Evolutionary conservation across 2,113 vertebrate genomes (phyloP).

Genomic region (Aplodontia rufa): DNA sequence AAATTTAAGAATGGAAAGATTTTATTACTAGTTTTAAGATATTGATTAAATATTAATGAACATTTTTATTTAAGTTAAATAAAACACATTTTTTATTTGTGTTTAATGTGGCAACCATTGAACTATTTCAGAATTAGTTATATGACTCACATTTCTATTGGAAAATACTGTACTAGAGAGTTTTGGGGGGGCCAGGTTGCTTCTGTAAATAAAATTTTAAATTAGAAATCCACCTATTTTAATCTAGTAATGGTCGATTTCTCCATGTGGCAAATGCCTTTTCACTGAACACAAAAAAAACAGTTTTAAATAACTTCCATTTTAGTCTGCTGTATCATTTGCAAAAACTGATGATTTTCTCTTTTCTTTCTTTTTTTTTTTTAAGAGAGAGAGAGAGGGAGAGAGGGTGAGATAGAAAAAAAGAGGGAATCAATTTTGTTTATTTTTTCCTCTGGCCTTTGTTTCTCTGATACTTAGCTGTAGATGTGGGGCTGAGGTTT

Average conservation of each 20-base stretch:
- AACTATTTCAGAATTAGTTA: neutral
- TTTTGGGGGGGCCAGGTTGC: neutral
- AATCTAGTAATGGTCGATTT: too few species aligned
- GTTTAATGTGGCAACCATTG: neutral
- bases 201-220: constrained; percentile 38
- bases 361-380: neutral
- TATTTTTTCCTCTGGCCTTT: too few species aligned
- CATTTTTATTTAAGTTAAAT: neutral
- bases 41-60: neutral
- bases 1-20: neutral
- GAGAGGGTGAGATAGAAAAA: too few species aligned
- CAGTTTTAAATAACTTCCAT: constrained; percentile 15
- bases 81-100: neutral
- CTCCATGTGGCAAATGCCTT: too few species aligned
- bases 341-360: constrained; percentile 2
- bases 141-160: neutral
- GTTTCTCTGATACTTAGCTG: too few species aligned
- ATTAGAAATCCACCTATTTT: neutral
- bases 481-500: too few species aligned
- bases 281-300: constrained; percentile 28
- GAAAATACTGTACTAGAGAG: neutral
- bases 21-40: neutral
- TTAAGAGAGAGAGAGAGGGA: too few species aligned
- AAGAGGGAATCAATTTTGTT: too few species aligned
- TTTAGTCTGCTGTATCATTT: constrained; percentile 30